Conservation (phyloP, 2,797 vertebrate species). For the Sphenopsis melanotis region DNA sequence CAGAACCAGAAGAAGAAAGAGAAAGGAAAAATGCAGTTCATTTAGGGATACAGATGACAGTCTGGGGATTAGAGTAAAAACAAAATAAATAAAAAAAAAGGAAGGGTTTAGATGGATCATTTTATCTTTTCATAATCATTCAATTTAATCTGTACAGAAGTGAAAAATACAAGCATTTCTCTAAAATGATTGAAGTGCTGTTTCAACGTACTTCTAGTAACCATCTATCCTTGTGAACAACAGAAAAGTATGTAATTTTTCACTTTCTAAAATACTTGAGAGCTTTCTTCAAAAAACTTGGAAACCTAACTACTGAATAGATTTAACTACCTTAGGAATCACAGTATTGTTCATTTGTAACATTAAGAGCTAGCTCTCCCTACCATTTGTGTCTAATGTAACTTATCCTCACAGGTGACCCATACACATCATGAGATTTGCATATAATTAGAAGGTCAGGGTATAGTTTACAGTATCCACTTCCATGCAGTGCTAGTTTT, state of each 20-base stretch:
- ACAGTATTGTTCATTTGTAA: neutral
- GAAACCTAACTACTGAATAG: neutral
- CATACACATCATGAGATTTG: neutral
- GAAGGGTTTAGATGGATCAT: neutral
- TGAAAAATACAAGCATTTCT: neutral
- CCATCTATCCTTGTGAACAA: neutral
- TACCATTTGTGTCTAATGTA: neutral
- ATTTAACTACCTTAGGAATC: neutral
- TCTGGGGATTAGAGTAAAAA: neutral
- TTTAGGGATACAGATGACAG: conserved; percentile 30
- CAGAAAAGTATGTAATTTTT: neutral
- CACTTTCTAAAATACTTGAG: neutral
- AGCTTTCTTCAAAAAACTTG: neutral
- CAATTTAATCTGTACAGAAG: neutral
- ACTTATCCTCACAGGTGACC: neutral
- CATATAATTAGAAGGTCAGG: neutral
- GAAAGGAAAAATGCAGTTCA: conserved; percentile 48
- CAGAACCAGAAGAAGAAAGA: conserved; percentile 53
- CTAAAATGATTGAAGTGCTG: neutral
- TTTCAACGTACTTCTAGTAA: neutral
- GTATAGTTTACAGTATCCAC: neutral
- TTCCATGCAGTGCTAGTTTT: neutral
- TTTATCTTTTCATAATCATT: neutral
- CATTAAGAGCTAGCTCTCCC: neutral
- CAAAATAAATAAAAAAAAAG: neutral